Percentiles rank a stretch among this genome's conserved stretches.
Conservation (phyloP, 2,888 invertebrate species). For the Drosophila suboccidentalis region DNA sequence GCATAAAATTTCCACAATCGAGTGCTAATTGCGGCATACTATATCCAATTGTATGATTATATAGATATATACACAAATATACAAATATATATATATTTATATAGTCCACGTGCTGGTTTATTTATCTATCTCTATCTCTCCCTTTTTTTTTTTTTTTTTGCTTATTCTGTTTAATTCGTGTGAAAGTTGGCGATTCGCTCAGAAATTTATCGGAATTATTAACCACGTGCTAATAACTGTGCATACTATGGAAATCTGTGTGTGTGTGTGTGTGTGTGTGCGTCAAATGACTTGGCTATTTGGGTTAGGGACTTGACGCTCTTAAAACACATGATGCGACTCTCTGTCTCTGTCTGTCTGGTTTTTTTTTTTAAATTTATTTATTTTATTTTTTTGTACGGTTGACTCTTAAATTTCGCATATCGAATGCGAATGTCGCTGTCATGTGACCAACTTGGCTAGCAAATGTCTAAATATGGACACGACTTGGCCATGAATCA, state of each 20-base stretch:
- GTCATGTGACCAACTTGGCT: constrained; percentile 75
- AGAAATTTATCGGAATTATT: constrained; percentile 64
- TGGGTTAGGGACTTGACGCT: constrained; percentile 67
- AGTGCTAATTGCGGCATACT: constrained; percentile 63
- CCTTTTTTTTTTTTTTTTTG: neutral
- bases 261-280: constrained; percentile 16
- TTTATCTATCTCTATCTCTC: neutral
- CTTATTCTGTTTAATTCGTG: constrained; percentile 37
- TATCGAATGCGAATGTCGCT: constrained; percentile 37
- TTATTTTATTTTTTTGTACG: constrained; percentile 24
- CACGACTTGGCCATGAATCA: constrained; percentile 65
- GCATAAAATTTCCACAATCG: constrained; percentile 73
- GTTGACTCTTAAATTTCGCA: constrained; percentile 48
- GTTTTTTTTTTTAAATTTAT: constrained; percentile 11
- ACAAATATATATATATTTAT: constrained; percentile 9
- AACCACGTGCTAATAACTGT: constrained; percentile 66
- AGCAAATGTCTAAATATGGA: constrained; percentile 74
- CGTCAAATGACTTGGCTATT: constrained; percentile 64
- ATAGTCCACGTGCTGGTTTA: constrained; percentile 41
- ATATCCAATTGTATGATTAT: constrained; percentile 28
- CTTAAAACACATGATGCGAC: constrained; percentile 59
- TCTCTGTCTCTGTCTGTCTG: constrained; percentile 31
- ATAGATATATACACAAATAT: constrained; percentile 28
- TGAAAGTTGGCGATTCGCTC: constrained; percentile 50
- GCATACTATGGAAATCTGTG: constrained; percentile 25